A percentile compares a stretch with the other conserved stretches of the same genome.
Evolutionary conservation across 53 echinoderm and acorn worm genomes (phyloP).

Genomic region (Patiria pectinifera): DNA sequence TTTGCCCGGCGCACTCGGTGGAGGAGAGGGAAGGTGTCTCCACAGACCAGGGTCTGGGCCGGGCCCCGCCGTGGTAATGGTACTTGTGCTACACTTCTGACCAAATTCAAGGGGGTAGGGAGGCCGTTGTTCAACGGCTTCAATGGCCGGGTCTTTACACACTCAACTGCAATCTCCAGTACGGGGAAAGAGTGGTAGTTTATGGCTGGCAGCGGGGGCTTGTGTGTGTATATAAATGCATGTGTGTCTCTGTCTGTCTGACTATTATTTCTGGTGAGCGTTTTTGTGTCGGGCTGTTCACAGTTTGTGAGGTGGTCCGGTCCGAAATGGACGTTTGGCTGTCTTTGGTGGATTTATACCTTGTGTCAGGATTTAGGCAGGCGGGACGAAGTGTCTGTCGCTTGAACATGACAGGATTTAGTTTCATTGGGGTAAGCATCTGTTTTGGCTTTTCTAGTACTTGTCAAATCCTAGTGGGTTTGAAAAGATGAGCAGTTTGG

Average conservation of each 20-base stretch:
- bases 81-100: constrained; percentile 65
- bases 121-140: constrained; percentile 37
- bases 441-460: background rate
- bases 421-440: constrained; percentile 29
- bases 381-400: background rate
- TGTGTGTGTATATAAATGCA: constrained; percentile 26
- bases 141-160: constrained; percentile 57
- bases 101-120: constrained; percentile 58
- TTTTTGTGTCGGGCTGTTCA: constrained; percentile 25
- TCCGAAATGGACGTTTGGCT: constrained; percentile 28
- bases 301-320: constrained; percentile 53
- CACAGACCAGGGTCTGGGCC: constrained; percentile 34
- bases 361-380: background rate
- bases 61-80: constrained; percentile 32
- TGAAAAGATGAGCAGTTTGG: background rate
- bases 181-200: constrained; percentile 24
- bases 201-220: constrained; percentile 40
- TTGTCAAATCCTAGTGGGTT: background rate
- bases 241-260: background rate
- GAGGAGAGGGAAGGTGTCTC: constrained; percentile 36
- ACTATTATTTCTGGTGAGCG: constrained; percentile 27
- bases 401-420: constrained; percentile 1
- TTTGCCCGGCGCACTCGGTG: background rate
- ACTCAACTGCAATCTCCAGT: constrained; percentile 55
- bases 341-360: constrained; percentile 22